phyloP scores from a whole-genome alignment of 2,888 invertebrate genomes.

The Suillia variegata region DNA sequence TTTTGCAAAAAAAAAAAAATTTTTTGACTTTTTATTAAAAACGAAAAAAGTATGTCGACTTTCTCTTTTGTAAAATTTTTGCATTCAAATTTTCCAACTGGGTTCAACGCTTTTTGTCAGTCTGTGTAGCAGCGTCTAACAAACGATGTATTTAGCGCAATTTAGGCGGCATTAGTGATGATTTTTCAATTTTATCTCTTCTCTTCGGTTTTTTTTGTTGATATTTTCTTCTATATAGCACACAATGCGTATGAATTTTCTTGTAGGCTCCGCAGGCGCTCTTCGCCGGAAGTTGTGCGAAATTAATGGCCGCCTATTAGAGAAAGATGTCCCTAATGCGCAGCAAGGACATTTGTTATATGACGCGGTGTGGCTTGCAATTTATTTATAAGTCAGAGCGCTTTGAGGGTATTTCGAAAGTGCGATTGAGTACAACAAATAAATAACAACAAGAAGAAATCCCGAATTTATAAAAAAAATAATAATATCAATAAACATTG shows the following conservation, averaged over 20 bases:
- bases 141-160: constrained; percentile 9
- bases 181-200: constrained; percentile 6
- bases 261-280: neutral
- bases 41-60: no score
- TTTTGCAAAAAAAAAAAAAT: no score
- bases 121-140: neutral
- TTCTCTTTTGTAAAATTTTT: no score
- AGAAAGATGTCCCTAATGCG: neutral
- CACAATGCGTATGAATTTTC: no score
- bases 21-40: neutral
- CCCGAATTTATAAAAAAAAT: no score
- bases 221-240: no score
- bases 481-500: no score
- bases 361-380: neutral
- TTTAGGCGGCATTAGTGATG: constrained; percentile 8
- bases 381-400: neutral
- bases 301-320: neutral
- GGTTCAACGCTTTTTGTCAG: no score
- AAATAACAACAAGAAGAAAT: no score
- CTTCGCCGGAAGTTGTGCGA: neutral
- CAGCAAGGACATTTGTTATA: neutral
- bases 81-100: no score
- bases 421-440: neutral
- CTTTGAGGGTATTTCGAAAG: neutral
- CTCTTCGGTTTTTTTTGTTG: no score